phyloP scores from a whole-genome alignment of 2,797 vertebrate genomes.

The Tangara arthus region DNA sequence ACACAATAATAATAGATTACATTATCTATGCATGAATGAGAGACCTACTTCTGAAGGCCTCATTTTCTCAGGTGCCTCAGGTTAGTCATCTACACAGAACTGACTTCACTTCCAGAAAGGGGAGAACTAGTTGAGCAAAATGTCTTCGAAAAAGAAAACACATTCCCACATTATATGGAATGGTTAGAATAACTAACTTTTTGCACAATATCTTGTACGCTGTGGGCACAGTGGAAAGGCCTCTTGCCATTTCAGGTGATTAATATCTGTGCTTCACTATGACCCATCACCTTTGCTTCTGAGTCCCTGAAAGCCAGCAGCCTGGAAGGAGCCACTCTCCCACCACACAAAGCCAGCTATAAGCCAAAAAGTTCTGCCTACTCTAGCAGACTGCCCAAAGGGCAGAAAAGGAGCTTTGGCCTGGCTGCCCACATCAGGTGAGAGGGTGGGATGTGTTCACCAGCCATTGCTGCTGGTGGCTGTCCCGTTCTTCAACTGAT shows the following conservation, averaged over 20 bases:
- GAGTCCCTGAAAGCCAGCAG: neutral
- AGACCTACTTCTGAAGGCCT: neutral
- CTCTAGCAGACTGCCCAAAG: neutral
- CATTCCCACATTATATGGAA: neutral
- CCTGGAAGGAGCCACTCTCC: neutral
- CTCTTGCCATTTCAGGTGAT: neutral
- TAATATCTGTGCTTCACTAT: neutral
- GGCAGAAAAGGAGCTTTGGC: neutral
- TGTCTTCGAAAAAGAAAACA: neutral
- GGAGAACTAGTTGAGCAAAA: neutral
- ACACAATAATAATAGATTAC: neutral
- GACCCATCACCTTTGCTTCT: neutral
- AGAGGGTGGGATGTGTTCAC: neutral
- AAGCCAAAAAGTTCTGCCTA: neutral
- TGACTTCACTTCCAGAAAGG: neutral
- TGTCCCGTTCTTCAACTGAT: rapidly evolving
- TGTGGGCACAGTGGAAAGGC: neutral
- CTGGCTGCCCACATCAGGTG: neutral
- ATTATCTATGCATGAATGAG: neutral
- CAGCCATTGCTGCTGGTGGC: neutral
- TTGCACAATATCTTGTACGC: neutral
- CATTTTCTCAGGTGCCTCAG: neutral
- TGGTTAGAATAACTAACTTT: neutral
- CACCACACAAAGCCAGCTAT: neutral
- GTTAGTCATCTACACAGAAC: neutral